Base-by-base conservation (phyloP, 2,888 invertebrate species). In the Sarcophaga caerulescens region DNA sequence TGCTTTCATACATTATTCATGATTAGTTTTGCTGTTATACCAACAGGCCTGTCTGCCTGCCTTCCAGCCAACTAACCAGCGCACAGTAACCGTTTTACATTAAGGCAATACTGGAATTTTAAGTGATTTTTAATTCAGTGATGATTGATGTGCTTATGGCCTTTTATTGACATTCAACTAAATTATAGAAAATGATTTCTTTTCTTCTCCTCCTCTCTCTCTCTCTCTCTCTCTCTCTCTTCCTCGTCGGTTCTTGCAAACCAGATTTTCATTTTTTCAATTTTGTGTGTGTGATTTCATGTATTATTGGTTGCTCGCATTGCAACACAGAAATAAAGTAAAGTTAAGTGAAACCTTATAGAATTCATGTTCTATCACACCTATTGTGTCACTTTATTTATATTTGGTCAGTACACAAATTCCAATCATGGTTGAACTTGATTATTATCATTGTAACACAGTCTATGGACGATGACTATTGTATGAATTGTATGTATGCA, bases 91-190 rank as follows among this genome's bases (percentile, higher is more conserved):
- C 8, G 35, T 83, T 80, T 68, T 68, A 83, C 60, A 84, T 84
- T 81, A 86, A 84, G 86, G 84, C 81, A 78, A 86, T 78, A 75
- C 75, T 71, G 86, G 86, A 86, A 86, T 86, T 86, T 86, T 86
- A 86, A 86, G 86, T 86, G 86, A 84, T 84, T 86, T 86, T 86
- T 86, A 86, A 86, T 86, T 86, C 86, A 86, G 86, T 86, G 86
- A 86, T 86, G 86, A 86, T 86, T 86, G 86, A 86, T 86, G 86
- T 86, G 86, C 84, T 84, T 86, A 78, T 81, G 84, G 86, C 86
- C 84, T 86, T 84, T 86, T 86, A 86, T 84, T 86, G 86, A 86
- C 86, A 86, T 84, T 79, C 86, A 86, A 86, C 86, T 86, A 86
- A 86, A 84, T 84, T 84, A 86, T 78, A 86, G 78, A 86, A 84